A percentile compares a stretch with the other conserved stretches of the same genome.
Evolutionary conservation across 2,113 vertebrate genomes (phyloP).

Genomic region (Hippocampus zosterae): DNA sequence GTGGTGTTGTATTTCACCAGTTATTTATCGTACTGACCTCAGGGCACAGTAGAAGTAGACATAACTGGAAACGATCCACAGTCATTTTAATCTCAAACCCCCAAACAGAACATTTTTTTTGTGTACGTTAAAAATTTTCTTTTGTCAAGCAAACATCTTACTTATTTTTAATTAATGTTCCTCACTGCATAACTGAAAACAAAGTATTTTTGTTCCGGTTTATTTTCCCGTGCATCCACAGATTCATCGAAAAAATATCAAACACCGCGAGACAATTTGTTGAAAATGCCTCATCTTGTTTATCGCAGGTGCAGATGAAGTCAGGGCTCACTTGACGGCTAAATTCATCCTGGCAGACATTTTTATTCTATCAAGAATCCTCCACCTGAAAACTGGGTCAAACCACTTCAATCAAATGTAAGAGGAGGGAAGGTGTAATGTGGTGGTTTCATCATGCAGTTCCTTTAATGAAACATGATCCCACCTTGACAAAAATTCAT

Average conservation of each 20-base stretch:
- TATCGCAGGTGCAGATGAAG: slow-evolving; percentile 35
- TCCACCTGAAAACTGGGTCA: slow-evolving; percentile 14
- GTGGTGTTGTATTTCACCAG: no score
- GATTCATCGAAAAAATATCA: not conserved
- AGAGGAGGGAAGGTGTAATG: not conserved
- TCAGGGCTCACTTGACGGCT: slow-evolving; percentile 18
- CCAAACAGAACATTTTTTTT: no score
- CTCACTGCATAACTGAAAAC: not conserved
- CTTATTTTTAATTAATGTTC: not conserved
- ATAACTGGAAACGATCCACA: no score
- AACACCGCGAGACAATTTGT: not conserved
- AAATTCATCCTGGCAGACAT: slow-evolving; percentile 12
- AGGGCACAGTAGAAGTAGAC: no score
- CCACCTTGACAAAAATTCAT: slow-evolving; percentile 20
- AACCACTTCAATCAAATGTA: slow-evolving; percentile 26
- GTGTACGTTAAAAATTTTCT: no score
- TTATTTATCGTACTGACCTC: no score
- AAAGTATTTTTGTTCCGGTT: not conserved
- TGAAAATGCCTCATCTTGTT: slow-evolving; percentile 6
- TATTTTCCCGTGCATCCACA: not conserved
- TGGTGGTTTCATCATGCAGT: slow-evolving; percentile 25
- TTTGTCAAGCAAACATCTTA: not conserved
- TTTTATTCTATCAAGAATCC: not conserved
- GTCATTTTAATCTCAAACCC: no score
- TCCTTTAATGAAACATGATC: slow-evolving; percentile 30